Conservation (phyloP, 2,113 vertebrate genomes). For the Danio rerio region GRCz12tu NC_133188.1:26587501-26588000, state of each 20-base stretch:
- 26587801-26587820: background rate
- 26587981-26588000: constrained; percentile 19
- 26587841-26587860: too few species aligned
- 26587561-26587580: background rate
- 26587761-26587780: too few species aligned
- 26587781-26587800: background rate
- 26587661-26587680: background rate
- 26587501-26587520: background rate
- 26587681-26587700: background rate
- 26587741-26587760: background rate
- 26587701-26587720: background rate
- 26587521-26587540: background rate
- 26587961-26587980: constrained; percentile 3
- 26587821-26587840: background rate
- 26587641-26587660: constrained; percentile 9
- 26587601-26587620: background rate
- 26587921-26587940: background rate
- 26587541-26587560: background rate
- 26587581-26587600: background rate
- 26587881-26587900: background rate
- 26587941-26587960: background rate
- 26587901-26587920: background rate
- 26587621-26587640: background rate
- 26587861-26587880: background rate
- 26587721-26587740: background rate